These are phyloP conservation scores for Cinara cedri DNA, from an alignment of 2,888 invertebrate genomes.

Conservation along the genomic window DNA sequence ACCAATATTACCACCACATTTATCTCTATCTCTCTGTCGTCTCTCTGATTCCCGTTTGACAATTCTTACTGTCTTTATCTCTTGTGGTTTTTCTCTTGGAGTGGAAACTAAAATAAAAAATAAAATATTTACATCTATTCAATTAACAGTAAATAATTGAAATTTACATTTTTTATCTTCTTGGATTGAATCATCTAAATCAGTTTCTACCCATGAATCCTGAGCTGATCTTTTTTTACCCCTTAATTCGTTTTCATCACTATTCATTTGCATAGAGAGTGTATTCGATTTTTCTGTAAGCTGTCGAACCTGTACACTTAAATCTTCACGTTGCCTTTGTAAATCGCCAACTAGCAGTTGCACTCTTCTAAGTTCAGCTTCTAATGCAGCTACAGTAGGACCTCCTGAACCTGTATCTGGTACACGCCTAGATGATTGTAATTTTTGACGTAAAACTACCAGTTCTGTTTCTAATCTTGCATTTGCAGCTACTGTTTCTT, in stretches of 20 bases:
- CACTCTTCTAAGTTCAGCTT: conserved; percentile 77
- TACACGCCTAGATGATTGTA: conserved; percentile 74
- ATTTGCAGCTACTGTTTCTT: conserved; percentile 90
- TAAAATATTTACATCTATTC: conserved; percentile 35
- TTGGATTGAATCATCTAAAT: conserved; percentile 69
- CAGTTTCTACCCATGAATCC: conserved; percentile 83
- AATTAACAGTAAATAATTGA: neutral
- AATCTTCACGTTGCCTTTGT: conserved; percentile 82
- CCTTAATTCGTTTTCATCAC: conserved; percentile 63
- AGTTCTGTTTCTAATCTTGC: conserved; percentile 87
- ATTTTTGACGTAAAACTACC: conserved; percentile 80
- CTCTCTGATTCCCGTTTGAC: conserved; percentile 91
- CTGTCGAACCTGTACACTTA: conserved; percentile 84
- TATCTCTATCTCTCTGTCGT: conserved; percentile 80
- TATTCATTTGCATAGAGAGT: conserved; percentile 70
- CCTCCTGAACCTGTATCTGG: conserved; percentile 63
- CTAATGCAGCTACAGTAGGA: conserved; percentile 61
- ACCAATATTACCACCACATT: conserved; percentile 64
- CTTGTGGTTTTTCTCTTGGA: conserved; percentile 78
- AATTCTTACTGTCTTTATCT: conserved; percentile 91
- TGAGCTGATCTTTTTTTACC: conserved; percentile 68
- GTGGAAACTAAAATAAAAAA: conserved; percentile 68
- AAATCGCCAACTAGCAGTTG: conserved; percentile 85
- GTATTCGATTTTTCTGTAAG: conserved; percentile 81
- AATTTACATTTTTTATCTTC: conserved; percentile 51